These are phyloP conservation scores for Anthopleura xanthogrammica DNA, from an alignment of 92 coral and sea anemone species.

Conservation along the genomic window DNA sequence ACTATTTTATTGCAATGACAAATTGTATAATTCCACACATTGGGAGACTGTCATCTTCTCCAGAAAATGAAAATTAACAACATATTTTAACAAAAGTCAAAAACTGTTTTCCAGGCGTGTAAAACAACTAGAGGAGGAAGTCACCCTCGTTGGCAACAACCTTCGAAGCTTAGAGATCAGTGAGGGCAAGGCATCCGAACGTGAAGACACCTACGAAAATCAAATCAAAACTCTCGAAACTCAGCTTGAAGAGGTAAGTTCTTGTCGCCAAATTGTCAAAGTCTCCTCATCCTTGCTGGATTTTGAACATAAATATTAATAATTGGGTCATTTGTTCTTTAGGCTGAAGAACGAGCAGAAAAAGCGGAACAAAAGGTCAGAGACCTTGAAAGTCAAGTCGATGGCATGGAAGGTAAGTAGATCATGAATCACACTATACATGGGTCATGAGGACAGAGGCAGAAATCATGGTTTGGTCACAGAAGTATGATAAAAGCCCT, in stretches of 20 bases:
- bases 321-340: neutral
- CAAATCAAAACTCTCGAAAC: conserved; percentile 43
- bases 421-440: neutral
- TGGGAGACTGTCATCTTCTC: too few relatives aligned
- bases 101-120: conserved; percentile 52
- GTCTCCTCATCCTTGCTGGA: neutral
- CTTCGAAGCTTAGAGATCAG: conserved; percentile 92
- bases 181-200: conserved; percentile 81
- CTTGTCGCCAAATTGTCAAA: neutral
- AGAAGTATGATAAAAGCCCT: too few relatives aligned
- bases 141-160: conserved; percentile 94
- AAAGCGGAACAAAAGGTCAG: conserved; percentile 72
- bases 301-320: neutral
- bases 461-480: too few relatives aligned
- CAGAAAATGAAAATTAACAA: too few relatives aligned
- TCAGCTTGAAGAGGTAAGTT: conserved; percentile 58
- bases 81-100: too few relatives aligned
- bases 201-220: conserved; percentile 66
- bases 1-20: too few relatives aligned
- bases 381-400: conserved; percentile 82
- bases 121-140: conserved; percentile 90
- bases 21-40: too few relatives aligned
- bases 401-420: conserved; percentile 75
- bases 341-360: conserved; percentile 94
- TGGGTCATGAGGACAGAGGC: neutral